Evolutionary conservation across 2,113 vertebrate genomes (phyloP).

Genomic region (Azemiops feae): DNA sequence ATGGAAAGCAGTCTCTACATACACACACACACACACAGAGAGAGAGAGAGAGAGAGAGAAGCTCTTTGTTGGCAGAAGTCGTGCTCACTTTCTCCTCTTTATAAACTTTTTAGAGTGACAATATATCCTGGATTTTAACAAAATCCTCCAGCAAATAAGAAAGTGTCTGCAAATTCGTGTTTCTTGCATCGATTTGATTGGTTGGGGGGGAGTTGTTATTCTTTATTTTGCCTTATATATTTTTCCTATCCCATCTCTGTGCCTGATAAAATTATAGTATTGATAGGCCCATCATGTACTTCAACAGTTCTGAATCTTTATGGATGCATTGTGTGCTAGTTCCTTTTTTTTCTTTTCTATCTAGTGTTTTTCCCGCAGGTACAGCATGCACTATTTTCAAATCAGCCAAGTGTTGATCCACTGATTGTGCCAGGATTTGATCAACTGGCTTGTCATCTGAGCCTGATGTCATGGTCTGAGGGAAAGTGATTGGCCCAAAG

Average conservation of each 20-base stretch:
- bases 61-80: not conserved
- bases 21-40: not conserved
- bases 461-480: not conserved
- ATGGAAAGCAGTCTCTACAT: not conserved
- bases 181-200: not conserved
- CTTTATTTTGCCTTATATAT: not conserved
- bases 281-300: not conserved
- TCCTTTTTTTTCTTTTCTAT: not conserved
- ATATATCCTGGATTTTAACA: not conserved
- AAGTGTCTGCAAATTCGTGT: not conserved
- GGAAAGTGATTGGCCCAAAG: not conserved
- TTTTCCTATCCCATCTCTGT: not conserved
- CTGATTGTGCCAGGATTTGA: not conserved
- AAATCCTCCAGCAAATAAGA: not conserved
- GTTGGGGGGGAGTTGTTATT: not conserved
- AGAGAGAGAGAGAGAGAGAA: not conserved
- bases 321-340: not conserved
- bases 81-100: not conserved
- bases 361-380: not conserved
- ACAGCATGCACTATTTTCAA: not conserved
- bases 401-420: not conserved
- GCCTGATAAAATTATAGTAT: not conserved
- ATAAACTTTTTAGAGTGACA: not conserved
- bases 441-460: not conserved
- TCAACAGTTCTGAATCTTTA: not conserved